A percentile compares a stretch with the other conserved stretches of the same genome.
Evolutionary conservation across 2,113 vertebrate species (phyloP).

Genomic region (Tachysurus vachellii): DNA sequence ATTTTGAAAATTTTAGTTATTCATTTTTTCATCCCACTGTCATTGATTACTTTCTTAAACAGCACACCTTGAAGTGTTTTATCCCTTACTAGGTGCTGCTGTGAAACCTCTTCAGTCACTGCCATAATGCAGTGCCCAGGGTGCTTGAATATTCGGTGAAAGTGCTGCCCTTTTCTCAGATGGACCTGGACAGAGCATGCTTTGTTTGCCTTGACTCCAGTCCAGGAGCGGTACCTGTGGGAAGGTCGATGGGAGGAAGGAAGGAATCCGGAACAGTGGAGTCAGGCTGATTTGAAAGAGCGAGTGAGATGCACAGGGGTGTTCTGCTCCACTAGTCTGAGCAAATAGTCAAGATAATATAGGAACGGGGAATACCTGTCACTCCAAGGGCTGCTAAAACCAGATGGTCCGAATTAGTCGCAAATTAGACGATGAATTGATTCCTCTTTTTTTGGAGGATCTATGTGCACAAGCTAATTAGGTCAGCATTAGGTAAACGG

Average conservation of each 20-base stretch:
- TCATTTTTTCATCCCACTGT: background rate
- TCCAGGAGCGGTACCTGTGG: conserved; percentile 43
- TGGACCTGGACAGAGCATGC: conserved; percentile 24
- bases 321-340: conserved; percentile 48
- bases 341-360: conserved; percentile 55
- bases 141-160: conserved; percentile 6
- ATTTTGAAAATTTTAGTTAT: background rate
- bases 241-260: conserved; percentile 42
- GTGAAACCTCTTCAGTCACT: background rate
- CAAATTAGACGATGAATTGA: conserved; percentile 58
- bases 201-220: conserved; percentile 49
- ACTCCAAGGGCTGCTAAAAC: conserved; percentile 46
- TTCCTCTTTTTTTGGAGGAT: conserved; percentile 41
- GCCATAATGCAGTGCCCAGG: background rate
- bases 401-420: conserved; percentile 58
- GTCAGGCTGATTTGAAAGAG: conserved; percentile 10
- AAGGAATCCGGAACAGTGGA: conserved; percentile 12
- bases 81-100: background rate
- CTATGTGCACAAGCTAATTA: conserved; percentile 50
- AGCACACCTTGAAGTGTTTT: background rate
- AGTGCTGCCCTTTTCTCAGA: conserved; percentile 38
- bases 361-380: conserved; percentile 54
- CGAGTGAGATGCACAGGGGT: conserved; percentile 28
- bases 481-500: conserved; percentile 41
- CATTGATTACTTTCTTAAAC: background rate